phyloP scores from a whole-genome alignment of 2,113 vertebrate genomes.

The Sinocyclocheilus grahami region DNA sequence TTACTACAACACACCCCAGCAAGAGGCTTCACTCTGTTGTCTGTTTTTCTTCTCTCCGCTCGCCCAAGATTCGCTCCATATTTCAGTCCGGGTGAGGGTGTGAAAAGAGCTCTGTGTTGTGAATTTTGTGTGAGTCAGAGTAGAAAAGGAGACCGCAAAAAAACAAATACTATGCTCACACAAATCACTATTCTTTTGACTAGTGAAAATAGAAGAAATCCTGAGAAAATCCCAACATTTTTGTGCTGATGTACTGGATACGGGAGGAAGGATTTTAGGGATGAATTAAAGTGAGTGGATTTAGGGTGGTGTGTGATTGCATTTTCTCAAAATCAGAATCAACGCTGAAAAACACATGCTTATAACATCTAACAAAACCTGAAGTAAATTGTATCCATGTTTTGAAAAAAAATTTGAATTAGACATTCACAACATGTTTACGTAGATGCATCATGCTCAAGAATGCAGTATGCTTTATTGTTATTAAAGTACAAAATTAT shows the following conservation, averaged over 20 bases:
- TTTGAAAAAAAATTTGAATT: not conserved
- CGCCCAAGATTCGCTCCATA: constrained; percentile 58
- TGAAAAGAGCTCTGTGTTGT: constrained; percentile 50
- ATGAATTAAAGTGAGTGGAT: constrained; percentile 12
- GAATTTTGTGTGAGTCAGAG: constrained; percentile 28
- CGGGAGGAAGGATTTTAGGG: not conserved
- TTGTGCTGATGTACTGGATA: not conserved
- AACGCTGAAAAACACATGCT: not conserved
- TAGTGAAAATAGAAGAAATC: constrained; percentile 46
- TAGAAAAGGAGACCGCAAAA: constrained; percentile 8
- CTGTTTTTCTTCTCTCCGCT: constrained; percentile 57
- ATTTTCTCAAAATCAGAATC: not conserved
- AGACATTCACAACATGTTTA: not conserved
- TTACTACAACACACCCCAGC: constrained; percentile 61
- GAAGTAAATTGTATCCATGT: not conserved
- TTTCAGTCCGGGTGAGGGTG: constrained; percentile 47
- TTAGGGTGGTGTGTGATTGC: not conserved
- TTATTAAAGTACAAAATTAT: not conserved
- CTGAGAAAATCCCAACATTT: constrained; percentile 31
- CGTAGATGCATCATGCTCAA: not conserved
- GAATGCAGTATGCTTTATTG: not conserved
- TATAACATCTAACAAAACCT: not conserved
- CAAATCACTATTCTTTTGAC: constrained; percentile 46
- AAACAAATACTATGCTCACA: constrained; percentile 37
- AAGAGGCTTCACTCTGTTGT: constrained; percentile 56